Evolutionary conservation across 1,140 invertebrate genomes (phyloP).

Genomic region (Protaetia brevitarsis): DNA sequence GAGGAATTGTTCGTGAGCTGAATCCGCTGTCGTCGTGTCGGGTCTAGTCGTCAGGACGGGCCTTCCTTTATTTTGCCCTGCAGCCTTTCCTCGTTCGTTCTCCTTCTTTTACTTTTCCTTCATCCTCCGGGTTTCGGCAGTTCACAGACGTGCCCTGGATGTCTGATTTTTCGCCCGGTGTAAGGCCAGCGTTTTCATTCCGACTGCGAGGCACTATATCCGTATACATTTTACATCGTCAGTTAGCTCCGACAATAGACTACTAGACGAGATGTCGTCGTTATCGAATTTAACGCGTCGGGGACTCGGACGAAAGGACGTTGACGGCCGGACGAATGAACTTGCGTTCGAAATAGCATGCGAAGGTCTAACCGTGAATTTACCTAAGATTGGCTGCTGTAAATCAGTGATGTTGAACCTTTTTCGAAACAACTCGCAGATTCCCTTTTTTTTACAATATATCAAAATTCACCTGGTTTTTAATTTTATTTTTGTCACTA

Average conservation of each 20-base stretch:
- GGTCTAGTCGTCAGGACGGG: no score
- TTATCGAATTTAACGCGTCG: conserved; percentile 21
- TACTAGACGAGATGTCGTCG: conserved; percentile 6
- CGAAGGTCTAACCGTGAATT: background rate
- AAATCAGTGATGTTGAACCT: background rate
- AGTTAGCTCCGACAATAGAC: conserved; percentile 32
- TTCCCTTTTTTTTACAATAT: no score
- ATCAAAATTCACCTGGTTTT: no score
- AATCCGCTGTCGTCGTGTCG: conserved; percentile 37
- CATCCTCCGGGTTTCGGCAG: conserved; percentile 34
- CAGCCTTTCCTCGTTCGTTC: background rate
- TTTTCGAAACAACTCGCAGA: no score
- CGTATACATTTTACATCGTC: conserved; percentile 38
- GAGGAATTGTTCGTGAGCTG: conserved; percentile 44
- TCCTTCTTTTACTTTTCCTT: conserved; percentile 19
- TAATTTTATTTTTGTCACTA: no score
- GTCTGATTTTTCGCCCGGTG: conserved; percentile 39
- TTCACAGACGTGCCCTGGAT: conserved; percentile 42
- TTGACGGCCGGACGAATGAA: no score
- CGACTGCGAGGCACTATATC: conserved; percentile 25
- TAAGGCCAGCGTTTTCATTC: conserved; percentile 39
- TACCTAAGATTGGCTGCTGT: background rate
- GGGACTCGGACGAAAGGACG: background rate
- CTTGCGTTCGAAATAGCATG: background rate
- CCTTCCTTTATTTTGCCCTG: conserved; percentile 20